phyloP scores from a whole-genome alignment of 2,113 vertebrate species.

The Halichoerus grypus region DNA sequence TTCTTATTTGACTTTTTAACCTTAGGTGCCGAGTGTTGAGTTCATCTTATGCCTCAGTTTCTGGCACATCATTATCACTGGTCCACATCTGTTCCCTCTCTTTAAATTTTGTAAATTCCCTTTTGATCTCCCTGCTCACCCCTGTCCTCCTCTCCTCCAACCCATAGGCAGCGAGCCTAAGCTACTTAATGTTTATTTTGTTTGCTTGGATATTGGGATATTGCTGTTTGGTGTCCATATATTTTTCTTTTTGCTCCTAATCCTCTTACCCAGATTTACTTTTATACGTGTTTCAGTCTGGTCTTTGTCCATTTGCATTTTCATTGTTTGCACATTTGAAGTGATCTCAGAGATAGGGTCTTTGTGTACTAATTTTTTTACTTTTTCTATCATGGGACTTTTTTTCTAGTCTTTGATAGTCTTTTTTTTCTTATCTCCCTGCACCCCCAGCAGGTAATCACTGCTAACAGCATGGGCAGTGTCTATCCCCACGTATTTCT shows the following conservation, averaged over 20 bases:
- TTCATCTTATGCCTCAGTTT: neutral
- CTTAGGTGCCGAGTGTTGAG: rapidly evolving
- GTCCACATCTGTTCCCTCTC: rapidly evolving
- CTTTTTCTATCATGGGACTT: neutral
- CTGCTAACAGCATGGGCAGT: neutral
- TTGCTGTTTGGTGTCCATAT: neutral
- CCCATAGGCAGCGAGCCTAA: rapidly evolving
- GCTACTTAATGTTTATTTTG: rapidly evolving
- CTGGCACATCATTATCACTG: rapidly evolving
- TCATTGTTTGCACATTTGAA: neutral
- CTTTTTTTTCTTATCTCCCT: constrained; percentile 5
- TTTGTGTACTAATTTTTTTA: neutral
- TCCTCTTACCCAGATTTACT: neutral
- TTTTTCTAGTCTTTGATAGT: neutral
- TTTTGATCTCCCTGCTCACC: neutral
- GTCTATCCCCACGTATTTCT: neutral
- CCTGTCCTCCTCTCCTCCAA: too few relatives aligned
- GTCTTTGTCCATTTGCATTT: neutral
- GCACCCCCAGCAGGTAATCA: neutral
- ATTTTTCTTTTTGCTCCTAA: neutral
- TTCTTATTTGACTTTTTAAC: rapidly evolving
- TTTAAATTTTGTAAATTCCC: neutral
- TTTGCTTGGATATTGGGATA: neutral
- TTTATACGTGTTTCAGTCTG: too few relatives aligned
- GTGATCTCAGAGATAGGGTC: neutral